Percentiles rank a stretch among this genome's conserved stretches.
phyloP scores from a whole-genome alignment of 1,140 invertebrate species.

The Euglossa dilemma region DNA sequence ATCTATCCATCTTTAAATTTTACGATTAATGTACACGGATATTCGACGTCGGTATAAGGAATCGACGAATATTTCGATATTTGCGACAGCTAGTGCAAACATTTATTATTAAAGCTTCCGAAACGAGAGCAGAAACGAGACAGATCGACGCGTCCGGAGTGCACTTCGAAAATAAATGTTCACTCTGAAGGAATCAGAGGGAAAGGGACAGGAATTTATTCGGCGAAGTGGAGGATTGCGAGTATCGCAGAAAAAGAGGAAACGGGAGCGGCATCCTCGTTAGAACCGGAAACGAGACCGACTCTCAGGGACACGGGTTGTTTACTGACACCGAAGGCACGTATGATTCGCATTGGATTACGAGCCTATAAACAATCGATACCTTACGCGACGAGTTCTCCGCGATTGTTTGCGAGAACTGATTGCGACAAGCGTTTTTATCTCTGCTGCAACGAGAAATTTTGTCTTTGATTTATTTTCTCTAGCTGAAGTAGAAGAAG shows the following conservation, averaged over 20 bases:
- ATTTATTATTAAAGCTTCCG: neutral
- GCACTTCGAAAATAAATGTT: slow-evolving; percentile 5
- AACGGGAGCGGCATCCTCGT: neutral
- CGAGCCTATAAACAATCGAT: neutral
- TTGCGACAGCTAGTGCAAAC: neutral
- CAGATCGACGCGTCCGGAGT: neutral
- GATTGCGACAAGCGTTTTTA: neutral
- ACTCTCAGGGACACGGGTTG: slow-evolving; percentile 41
- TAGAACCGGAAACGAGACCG: slow-evolving; percentile 48
- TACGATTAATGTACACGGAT: too few species aligned
- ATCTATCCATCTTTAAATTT: too few species aligned
- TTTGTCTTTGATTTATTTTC: neutral
- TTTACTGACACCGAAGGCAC: slow-evolving; percentile 44
- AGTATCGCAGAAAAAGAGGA: neutral
- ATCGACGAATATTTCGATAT: neutral
- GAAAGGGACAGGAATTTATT: neutral
- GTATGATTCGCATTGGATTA: slow-evolving; percentile 46
- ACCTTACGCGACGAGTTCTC: neutral
- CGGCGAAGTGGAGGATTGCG: neutral
- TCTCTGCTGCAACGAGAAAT: neutral
- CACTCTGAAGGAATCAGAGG: neutral
- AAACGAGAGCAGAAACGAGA: slow-evolving; percentile 11
- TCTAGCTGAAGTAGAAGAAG: too few species aligned
- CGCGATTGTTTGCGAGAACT: neutral
- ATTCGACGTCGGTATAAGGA: too few species aligned